phyloP scores from a whole-genome alignment of 2,113 vertebrate species.

The Vidua chalybeata region DNA sequence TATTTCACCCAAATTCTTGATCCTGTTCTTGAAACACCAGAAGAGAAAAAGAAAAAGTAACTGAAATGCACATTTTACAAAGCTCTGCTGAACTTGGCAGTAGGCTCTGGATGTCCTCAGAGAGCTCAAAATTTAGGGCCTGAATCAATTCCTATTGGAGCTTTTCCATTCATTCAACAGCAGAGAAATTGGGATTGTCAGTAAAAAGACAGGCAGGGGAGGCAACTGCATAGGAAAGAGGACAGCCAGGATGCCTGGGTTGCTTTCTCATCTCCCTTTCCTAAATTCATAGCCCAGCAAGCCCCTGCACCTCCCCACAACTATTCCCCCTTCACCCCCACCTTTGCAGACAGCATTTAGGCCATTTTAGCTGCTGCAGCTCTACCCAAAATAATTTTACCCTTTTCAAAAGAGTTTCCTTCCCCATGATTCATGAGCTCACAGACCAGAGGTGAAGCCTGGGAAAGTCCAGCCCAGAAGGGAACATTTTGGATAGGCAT shows the following conservation, averaged over 20 bases:
- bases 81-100: neutral
- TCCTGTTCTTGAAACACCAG: neutral
- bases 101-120: neutral
- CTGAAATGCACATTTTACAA: neutral
- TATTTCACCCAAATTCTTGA: neutral
- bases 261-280: neutral
- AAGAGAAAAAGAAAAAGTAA: neutral
- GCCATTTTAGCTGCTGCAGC: neutral
- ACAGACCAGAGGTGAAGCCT: conserved; percentile 29
- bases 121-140: conserved; percentile 31
- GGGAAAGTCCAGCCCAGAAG: conserved; percentile 50
- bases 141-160: conserved; percentile 40
- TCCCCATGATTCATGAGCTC: neutral
- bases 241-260: neutral
- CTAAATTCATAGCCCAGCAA: neutral
- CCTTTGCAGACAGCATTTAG: neutral
- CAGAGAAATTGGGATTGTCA: neutral
- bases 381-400: neutral
- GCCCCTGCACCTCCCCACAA: neutral
- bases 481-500: conserved; percentile 33
- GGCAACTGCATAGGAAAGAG: neutral
- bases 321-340: neutral
- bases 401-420: neutral
- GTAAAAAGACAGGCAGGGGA: neutral
- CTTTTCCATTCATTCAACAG: conserved; percentile 39